Base-by-base conservation (phyloP, 2,888 invertebrate genomes). In the Agrenia bidenticulata region DNA sequence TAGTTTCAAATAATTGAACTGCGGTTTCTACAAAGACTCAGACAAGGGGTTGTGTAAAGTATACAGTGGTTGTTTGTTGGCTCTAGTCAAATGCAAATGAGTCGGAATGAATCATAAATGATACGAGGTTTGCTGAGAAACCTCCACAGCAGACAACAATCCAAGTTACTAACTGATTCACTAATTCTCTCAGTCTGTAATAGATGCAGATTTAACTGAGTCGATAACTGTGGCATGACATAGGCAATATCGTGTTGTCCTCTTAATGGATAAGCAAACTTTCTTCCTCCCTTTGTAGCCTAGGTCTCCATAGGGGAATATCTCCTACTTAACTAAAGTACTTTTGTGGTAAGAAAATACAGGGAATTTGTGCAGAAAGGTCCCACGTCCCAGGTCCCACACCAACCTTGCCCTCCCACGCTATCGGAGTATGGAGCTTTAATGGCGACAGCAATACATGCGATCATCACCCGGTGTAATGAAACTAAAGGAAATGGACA, bases 91-190 rank as follows among this genome's bases (percentile, higher is more conserved):
- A 70, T 70, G 70, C 64, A 66, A 70, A 70, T 67, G 64, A 70
- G 64, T 62, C 61, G 63, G 61, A 67, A 70, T 70, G 70, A 70
- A 66, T 70, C 70, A 70, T 70, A 66, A 70, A 70, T 70, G 69
- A 69, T 63, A 45, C n/a, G 45, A n/a, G 45, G 45, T 19, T 45
- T 32, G 4, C 32, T 32, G 4, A 32, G 32, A 32, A 4, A 4
- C 11, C 32, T 32, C 32, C 32, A 32, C 32, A 32, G 11, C 4
- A 32, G 32, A n/a, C n/a, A n/a, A n/a, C n/a, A 57, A 57, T 19
- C n/a, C n/a, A n/a, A n/a, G n/a, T n/a, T n/a, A n/a, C n/a, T n/a
- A n/a, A n/a, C n/a, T n/a, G n/a, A n/a, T n/a, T n/a, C n/a, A n/a
- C n/a, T n/a, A n/a, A n/a, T n/a, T n/a, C n/a, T n/a, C n/a, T n/a